A percentile compares a stretch with the other conserved stretches of the same genome.
phyloP scores from a whole-genome alignment of 2,113 vertebrate species.

The Clarias gariepinus region DNA sequence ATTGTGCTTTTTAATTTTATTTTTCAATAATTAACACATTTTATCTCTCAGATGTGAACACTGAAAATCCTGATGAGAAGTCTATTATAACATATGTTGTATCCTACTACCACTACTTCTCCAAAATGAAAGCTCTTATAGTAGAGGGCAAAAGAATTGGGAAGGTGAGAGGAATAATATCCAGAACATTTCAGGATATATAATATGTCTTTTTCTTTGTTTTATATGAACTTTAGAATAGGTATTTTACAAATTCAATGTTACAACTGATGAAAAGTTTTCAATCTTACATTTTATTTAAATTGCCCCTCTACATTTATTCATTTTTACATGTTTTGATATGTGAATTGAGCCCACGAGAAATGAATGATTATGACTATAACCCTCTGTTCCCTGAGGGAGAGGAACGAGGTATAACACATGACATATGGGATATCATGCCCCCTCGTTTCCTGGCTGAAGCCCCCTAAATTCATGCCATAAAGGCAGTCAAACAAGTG shows the following conservation, averaged over 20 bases:
- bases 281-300: not conserved
- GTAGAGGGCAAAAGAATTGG: constrained; percentile 95
- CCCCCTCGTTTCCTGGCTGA: too few species aligned
- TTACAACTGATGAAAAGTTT: not conserved
- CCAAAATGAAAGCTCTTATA: constrained; percentile 97
- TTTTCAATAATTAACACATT: constrained; percentile 7
- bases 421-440: too few species aligned
- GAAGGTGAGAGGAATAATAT: constrained; percentile 76
- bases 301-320: not conserved
- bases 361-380: too few species aligned
- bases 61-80: constrained; percentile 93
- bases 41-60: constrained; percentile 83
- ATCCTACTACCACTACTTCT: constrained; percentile 97
- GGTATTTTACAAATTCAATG: not conserved
- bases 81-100: constrained; percentile 97
- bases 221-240: not conserved
- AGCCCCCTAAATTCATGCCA: too few species aligned
- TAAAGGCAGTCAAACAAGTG: too few species aligned
- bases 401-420: too few species aligned
- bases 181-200: too few species aligned
- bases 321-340: not conserved
- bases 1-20: not conserved
- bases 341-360: not conserved
- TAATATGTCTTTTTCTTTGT: not conserved
- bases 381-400: too few species aligned